phyloP scores from a whole-genome alignment of 2,113 vertebrate genomes.

The Bos indicus region DNA sequence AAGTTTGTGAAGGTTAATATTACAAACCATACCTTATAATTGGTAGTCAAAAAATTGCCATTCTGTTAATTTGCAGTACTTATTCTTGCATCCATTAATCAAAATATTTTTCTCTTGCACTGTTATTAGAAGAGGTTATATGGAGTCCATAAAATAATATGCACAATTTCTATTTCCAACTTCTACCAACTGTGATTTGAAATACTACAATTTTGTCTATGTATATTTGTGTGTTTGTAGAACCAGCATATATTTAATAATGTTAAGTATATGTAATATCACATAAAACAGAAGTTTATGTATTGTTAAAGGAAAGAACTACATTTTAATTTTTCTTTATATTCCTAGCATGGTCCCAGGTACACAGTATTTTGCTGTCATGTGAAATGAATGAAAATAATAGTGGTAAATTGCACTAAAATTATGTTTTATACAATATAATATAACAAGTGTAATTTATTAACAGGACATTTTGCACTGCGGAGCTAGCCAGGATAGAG shows the following conservation, averaged over 20 bases:
- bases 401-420: neutral
- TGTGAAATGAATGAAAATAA: slow-evolving; percentile 29
- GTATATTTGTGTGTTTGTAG: neutral
- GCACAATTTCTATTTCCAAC: neutral
- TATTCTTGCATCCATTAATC: neutral
- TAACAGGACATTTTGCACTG: neutral
- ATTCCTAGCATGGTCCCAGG: neutral
- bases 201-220: neutral
- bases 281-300: neutral
- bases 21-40: neutral
- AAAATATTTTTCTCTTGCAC: slow-evolving; percentile 5
- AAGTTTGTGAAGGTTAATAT: neutral
- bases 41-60: neutral
- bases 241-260: neutral
- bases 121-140: neutral
- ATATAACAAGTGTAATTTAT: neutral
- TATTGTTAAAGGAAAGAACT: slow-evolving; percentile 13
- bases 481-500: neutral
- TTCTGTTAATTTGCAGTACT: neutral
- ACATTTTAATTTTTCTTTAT: neutral
- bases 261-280: neutral
- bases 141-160: neutral
- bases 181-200: neutral
- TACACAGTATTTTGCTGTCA: neutral
- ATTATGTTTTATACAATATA: neutral